A percentile compares a stretch with the other conserved stretches of the same genome.
These are phyloP conservation scores for Drosophila colorata DNA, from an alignment of 2,888 invertebrate genomes.

Conservation along the genomic window DNA sequence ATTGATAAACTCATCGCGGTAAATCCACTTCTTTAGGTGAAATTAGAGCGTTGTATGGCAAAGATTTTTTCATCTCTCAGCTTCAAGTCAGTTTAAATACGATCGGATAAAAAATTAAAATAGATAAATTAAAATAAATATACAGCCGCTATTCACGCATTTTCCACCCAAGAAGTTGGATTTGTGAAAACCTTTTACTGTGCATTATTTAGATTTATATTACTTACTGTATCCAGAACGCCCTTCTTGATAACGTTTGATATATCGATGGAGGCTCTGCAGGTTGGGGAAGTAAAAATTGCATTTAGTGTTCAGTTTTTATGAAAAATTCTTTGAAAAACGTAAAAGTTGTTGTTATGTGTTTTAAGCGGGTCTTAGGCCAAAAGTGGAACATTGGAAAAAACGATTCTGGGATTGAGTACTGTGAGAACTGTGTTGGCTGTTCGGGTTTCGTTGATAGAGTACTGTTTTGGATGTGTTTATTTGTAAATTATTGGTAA, in stretches of 20 bases:
- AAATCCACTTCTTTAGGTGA: background rate
- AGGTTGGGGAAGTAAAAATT: slow-evolving; percentile 6
- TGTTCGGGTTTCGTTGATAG: slow-evolving; percentile 4
- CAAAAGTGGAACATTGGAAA: slow-evolving; percentile 20
- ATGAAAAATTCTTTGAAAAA: background rate
- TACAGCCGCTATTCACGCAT: background rate
- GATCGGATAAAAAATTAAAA: no score
- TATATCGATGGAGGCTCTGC: slow-evolving; percentile 91
- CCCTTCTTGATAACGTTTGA: slow-evolving; percentile 90
- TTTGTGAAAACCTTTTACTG: background rate
- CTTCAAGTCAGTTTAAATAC: no score
- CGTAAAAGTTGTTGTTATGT: slow-evolving; percentile 37
- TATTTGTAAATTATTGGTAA: background rate
- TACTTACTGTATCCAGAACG: slow-evolving; percentile 89
- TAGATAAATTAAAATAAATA: no score
- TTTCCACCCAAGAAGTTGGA: background rate
- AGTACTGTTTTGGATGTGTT: slow-evolving; percentile 23
- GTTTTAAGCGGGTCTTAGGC: slow-evolving; percentile 46
- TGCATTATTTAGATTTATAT: background rate
- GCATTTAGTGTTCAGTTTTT: background rate
- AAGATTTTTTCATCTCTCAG: no score
- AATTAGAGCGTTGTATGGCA: no score
- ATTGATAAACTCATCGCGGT: background rate
- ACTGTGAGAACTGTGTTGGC: slow-evolving; percentile 19
- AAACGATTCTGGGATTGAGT: slow-evolving; percentile 27